A percentile compares a stretch with the other conserved stretches of the same genome.
phyloP scores from a whole-genome alignment of 2,113 vertebrate genomes.

The Hippocampus zosterae region DNA sequence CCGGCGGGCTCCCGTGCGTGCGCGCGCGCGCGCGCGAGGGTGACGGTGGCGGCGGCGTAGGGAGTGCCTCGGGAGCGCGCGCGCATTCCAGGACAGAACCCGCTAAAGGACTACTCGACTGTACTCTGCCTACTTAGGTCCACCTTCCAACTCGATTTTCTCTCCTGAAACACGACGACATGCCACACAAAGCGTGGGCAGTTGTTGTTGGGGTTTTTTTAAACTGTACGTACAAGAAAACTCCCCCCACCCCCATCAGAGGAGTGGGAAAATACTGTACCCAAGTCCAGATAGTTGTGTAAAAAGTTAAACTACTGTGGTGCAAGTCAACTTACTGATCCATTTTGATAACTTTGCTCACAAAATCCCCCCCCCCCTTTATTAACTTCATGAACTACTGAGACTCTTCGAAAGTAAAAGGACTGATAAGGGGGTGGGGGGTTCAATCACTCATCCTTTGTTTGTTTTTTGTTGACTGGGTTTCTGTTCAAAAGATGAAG shows the following conservation, averaged over 20 bases:
- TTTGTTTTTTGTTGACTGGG: too few relatives aligned
- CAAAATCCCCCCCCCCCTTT: not conserved
- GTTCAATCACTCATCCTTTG: too few relatives aligned
- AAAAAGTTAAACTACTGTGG: too few relatives aligned
- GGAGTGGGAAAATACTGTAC: not conserved
- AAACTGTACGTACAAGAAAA: not conserved
- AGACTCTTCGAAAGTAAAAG: too few relatives aligned
- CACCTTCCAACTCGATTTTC: not conserved
- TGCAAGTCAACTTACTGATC: not conserved
- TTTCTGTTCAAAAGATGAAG: too few relatives aligned
- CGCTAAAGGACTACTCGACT: constrained; percentile 25
- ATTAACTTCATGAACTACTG: too few relatives aligned
- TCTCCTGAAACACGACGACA: constrained; percentile 29
- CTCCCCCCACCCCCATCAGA: not conserved
- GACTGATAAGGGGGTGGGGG: too few relatives aligned
- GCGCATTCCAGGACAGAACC: constrained; percentile 72
- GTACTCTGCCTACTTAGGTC: not conserved
- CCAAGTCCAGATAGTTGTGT: not conserved
- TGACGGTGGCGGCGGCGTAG: not conserved
- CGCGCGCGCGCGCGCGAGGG: constrained; percentile 43
- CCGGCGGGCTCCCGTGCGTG: constrained; percentile 56
- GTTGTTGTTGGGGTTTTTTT: constrained; percentile 10
- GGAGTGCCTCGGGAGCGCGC: constrained; percentile 55
- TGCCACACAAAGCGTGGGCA: constrained; percentile 56
- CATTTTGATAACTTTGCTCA: not conserved